Base-by-base conservation (phyloP, 1,140 invertebrate species). In the Cotesia chilonis region DNA sequence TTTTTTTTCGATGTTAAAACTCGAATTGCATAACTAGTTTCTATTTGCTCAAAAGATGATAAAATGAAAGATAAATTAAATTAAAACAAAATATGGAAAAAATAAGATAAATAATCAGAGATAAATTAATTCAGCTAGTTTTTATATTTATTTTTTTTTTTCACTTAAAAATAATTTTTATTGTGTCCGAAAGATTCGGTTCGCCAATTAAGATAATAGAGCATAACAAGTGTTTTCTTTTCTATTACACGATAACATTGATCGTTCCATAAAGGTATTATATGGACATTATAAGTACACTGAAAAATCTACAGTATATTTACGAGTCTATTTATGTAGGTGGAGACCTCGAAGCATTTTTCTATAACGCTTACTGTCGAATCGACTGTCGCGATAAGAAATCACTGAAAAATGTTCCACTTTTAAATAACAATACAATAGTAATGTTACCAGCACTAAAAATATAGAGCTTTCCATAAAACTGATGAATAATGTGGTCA, bases 221-320 rank as follows among this genome's bases (percentile, higher is more conserved):
- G 61, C 63, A 52, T 71, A 51, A 71, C 70, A 71, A 38, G 28
- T 64, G 65, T 71, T 71, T 71, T 71, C 70, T 71, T 71, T 66
- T 66, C 70, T 71, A 65, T 71, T 71, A 71, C 70, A 36, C 41
- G 70, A 71, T 66, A 71, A 57, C 63, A 71, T 71, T 66, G 70
- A 65, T 71, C 12, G 28, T 52, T 17, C 63, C 37, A 47, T 61
- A 64, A 38, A 66, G 47, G 12, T 28, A 51, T 12, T 47, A 37
- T 35, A 64, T 12, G 17, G 17, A 17, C 7, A 59, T 20, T 59
- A 9, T 20, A 59, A 17, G 10, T 47, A 47, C 17, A 59, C 17
- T 17, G 28, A 7, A 59, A 28, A 59, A 14, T n/a, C 5, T 55
- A 14, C n/a, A 41, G 35, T 65, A 38, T 41, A 41, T 65, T 37